Base-by-base conservation (phyloP, 2,113 vertebrate genomes). In the Passer montanus region DNA sequence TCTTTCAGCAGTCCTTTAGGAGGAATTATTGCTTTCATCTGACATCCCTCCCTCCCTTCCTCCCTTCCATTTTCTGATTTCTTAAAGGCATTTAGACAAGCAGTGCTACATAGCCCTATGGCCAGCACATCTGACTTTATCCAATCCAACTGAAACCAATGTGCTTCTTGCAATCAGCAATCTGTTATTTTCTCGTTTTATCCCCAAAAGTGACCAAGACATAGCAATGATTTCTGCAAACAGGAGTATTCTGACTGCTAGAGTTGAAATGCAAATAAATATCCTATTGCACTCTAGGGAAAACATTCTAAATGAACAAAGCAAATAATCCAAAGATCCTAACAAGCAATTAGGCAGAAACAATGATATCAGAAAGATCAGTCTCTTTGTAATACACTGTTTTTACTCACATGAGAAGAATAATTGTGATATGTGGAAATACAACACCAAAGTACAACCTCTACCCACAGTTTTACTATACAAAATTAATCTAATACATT, bases 291-390 rank as follows among this genome's bases (percentile, higher is more conserved):
- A 93, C 75, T 90, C 94, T 10, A 94, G 85, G 53, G 90, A 84
- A 94, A 91, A 59, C 16, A 84, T 82, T 85, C 89, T 86, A 80
- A 94, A 97, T 94, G 75, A 95, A 89, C 43, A 88, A 84, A 53
- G 33, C 50, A 47, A 92, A 78, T 84, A 44, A 82, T 95, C 88
- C 58, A 77, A 96, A 97, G 77, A 68, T 39, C 22, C 63, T 88
- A 94, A 96, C 46, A 92, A 93, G 70, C 78, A 97, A 96, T 97
- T 96, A 96, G n/a, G 73, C 58, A 93, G 93, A 96, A 96, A 93
- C 62, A 83, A 90, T 77, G 56, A 73, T 89, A 96, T 82, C 77
- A 84, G 66, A 89, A 82, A 75, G 55, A 95, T 79, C 74, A 66
- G 55, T 52, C 15, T 93, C 24, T 82, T 84, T 90, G 77, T 72